Conservation (phyloP, 2,113 vertebrate species). For the Halichoeres trimaculatus region DNA sequence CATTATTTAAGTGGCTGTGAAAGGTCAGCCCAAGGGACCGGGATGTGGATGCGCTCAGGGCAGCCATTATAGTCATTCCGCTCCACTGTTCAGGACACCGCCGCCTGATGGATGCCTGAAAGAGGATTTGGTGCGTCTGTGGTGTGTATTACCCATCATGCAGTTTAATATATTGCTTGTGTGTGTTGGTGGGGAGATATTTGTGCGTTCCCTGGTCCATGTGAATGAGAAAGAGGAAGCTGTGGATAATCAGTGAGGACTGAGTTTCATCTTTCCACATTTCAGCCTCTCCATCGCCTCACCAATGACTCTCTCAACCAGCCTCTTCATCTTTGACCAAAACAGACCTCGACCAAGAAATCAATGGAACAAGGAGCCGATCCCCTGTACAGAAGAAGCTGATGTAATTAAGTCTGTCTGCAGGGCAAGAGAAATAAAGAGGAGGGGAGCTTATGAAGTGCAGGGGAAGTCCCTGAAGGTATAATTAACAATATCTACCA, state of each 20-base stretch:
- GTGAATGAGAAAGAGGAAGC: conserved; percentile 32
- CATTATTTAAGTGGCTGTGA: conserved; percentile 63
- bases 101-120: conserved; percentile 60
- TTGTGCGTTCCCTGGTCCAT: conserved; percentile 27
- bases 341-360: conserved; percentile 51
- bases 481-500: conserved; percentile 74
- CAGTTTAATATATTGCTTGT: conserved; percentile 53
- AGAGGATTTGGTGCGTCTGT: conserved; percentile 51
- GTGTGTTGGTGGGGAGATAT: conserved; percentile 24
- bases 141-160: conserved; percentile 41
- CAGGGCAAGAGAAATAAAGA: conserved; percentile 55
- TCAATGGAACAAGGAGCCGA: conserved; percentile 41
- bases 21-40: conserved; percentile 49
- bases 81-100: conserved; percentile 44
- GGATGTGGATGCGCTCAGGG: conserved; percentile 30
- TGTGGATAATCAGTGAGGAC: conserved; percentile 58
- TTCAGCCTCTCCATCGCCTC: conserved; percentile 24
- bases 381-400: conserved; percentile 27
- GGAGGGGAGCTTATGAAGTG: conserved; percentile 52
- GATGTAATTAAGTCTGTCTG: conserved; percentile 71
- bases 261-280: conserved; percentile 53
- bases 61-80: conserved; percentile 54
- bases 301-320: conserved; percentile 7
- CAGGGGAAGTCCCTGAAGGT: conserved; percentile 61
- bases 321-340: conserved; percentile 48